Evolutionary conservation across 2,888 invertebrate species (phyloP).

Genomic region (Epistrophe grossulariae): DNA sequence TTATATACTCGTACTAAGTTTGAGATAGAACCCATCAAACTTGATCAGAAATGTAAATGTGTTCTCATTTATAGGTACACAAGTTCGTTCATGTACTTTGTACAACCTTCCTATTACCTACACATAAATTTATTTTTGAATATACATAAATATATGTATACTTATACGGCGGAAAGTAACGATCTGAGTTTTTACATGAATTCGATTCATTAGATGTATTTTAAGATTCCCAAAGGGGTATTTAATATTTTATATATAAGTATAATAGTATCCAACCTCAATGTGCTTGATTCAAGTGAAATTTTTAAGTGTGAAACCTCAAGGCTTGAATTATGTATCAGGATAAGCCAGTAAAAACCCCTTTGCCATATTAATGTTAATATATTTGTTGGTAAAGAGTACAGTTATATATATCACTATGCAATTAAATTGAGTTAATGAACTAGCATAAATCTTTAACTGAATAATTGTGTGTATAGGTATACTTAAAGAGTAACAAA

Average conservation of each 20-base stretch:
- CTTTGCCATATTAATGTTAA: neutral
- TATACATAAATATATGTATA: no score
- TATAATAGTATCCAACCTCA: neutral
- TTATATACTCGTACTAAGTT: no score
- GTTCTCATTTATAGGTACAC: neutral
- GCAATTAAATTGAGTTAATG: conserved; percentile 54
- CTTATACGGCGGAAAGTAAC: neutral
- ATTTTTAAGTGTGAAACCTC: conserved; percentile 5
- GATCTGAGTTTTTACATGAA: neutral
- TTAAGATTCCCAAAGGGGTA: neutral
- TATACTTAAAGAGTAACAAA: neutral
- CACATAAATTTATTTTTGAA: neutral
- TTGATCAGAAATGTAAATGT: neutral
- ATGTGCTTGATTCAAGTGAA: neutral
- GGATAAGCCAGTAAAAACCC: neutral
- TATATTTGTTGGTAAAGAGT: neutral
- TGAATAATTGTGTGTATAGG: neutral
- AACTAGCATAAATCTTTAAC: conserved; percentile 40
- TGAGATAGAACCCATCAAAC: neutral
- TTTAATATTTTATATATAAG: neutral
- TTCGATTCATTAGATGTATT: neutral
- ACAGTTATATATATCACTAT: neutral
- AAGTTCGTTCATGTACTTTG: neutral
- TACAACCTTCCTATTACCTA: no score
- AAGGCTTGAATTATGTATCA: neutral